A percentile compares a stretch with the other conserved stretches of the same genome.
Conservation (phyloP, 2,888 invertebrate genomes). For the Diplolepis rosae region DNA sequence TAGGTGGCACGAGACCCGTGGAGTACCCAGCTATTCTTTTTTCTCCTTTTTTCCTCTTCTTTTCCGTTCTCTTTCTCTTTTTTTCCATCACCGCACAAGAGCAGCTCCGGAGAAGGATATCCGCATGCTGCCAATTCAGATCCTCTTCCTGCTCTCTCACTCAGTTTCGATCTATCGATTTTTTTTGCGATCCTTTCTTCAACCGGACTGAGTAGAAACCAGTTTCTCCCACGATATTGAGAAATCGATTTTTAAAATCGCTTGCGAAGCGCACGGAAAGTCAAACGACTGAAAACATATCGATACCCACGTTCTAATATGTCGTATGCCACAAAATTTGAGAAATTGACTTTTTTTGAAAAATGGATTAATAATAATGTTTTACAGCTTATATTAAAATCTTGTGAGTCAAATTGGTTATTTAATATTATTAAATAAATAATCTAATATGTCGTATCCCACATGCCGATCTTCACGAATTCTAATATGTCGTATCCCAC, state of each 20-base stretch:
- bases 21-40: constrained; percentile 35
- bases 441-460: too few relatives aligned
- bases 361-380: too few relatives aligned
- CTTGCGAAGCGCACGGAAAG: background rate
- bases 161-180: constrained; percentile 16
- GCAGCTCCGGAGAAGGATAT: constrained; percentile 45
- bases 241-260: constrained; percentile 23
- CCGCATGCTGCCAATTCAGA: constrained; percentile 49
- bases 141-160: constrained; percentile 26
- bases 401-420: too few relatives aligned
- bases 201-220: background rate
- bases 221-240: background rate
- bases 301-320: too few relatives aligned
- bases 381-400: too few relatives aligned
- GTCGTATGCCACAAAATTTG: too few relatives aligned
- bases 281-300: constrained; percentile 5
- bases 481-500: too few relatives aligned
- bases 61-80: constrained; percentile 37
- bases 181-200: constrained; percentile 7
- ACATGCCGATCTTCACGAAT: too few relatives aligned
- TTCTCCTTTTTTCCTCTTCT: constrained; percentile 30
- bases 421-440: too few relatives aligned
- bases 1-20: constrained; percentile 54
- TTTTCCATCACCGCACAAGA: constrained; percentile 42
- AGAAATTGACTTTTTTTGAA: too few relatives aligned